phyloP scores from a whole-genome alignment of 2,888 invertebrate genomes.

The Trissolcus brochymenae region DNA sequence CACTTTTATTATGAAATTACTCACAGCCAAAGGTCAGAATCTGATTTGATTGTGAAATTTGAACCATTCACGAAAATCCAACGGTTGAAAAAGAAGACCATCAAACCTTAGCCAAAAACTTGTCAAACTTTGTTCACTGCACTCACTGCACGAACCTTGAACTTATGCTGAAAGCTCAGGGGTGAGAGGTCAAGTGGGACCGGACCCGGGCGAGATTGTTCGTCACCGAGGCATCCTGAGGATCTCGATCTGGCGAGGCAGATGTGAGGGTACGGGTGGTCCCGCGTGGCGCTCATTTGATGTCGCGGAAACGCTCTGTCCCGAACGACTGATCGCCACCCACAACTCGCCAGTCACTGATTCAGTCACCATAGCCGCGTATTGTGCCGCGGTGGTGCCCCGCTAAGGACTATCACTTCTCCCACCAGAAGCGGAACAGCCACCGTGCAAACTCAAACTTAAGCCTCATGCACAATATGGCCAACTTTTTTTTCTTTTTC shows the following conservation, averaged over 20 bases:
- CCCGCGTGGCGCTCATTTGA: conserved; percentile 16
- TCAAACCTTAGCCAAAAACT: too few species aligned
- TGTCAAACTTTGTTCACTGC: neutral
- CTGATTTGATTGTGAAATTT: too few species aligned
- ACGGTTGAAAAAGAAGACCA: too few species aligned
- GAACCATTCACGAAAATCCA: too few species aligned
- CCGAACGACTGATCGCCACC: conserved; percentile 72
- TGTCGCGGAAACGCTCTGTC: conserved; percentile 43
- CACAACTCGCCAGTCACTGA: conserved; percentile 75
- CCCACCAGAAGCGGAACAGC: conserved; percentile 70
- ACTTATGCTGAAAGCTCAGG: neutral
- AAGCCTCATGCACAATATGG: neutral
- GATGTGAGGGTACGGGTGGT: conserved; percentile 9
- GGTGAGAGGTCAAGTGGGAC: neutral
- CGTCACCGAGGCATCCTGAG: conserved; percentile 35
- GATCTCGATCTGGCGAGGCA: neutral
- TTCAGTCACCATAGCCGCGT: conserved; percentile 72
- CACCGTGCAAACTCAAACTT: conserved; percentile 63
- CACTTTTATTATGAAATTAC: too few species aligned
- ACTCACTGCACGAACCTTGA: conserved; percentile 4
- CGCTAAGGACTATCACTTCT: conserved; percentile 75
- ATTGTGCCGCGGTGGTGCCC: conserved; percentile 70
- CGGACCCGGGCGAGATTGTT: conserved; percentile 7
- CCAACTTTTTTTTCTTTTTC: neutral
- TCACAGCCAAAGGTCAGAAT: too few species aligned